These are phyloP conservation scores for Melitaea athalia DNA, from an alignment of 2,888 invertebrate genomes.

Conservation along the genomic window DNA sequence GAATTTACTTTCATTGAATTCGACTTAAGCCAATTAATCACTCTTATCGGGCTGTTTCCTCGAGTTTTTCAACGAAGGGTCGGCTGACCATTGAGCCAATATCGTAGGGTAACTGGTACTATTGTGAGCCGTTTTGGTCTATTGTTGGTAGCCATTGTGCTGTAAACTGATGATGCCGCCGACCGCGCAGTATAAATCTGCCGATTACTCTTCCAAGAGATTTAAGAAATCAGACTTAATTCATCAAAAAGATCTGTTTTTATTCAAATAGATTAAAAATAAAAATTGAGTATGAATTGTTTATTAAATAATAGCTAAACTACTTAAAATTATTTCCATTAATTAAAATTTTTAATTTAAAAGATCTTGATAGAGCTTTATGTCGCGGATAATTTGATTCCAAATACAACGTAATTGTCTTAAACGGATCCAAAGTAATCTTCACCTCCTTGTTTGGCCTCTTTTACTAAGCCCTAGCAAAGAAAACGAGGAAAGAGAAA, in stretches of 20 bases:
- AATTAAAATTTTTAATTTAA: no score
- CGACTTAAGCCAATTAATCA: slow-evolving; percentile 80
- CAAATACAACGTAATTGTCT: slow-evolving; percentile 36
- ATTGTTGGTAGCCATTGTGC: slow-evolving; percentile 69
- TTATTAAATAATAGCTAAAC: no score
- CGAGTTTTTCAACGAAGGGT: slow-evolving; percentile 68
- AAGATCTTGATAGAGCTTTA: slow-evolving; percentile 1
- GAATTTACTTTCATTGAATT: slow-evolving; percentile 73
- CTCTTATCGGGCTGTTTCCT: slow-evolving; percentile 76
- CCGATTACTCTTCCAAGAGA: slow-evolving; percentile 69
- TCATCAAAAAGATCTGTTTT: not conserved
- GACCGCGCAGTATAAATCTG: slow-evolving; percentile 58
- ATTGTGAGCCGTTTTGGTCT: slow-evolving; percentile 59
- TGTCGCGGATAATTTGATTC: slow-evolving; percentile 42
- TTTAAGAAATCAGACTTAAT: slow-evolving; percentile 32
- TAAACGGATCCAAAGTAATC: slow-evolving; percentile 41
- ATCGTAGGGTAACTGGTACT: slow-evolving; percentile 64
- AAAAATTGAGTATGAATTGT: no score
- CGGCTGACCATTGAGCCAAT: slow-evolving; percentile 67
- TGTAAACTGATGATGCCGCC: slow-evolving; percentile 67
- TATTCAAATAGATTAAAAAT: no score
- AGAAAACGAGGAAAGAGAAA: slow-evolving; percentile 75
- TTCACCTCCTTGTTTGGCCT: slow-evolving; percentile 46
- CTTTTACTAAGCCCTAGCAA: slow-evolving; percentile 57
- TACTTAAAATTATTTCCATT: no score